Percentiles rank a stretch among this genome's conserved stretches.
Evolutionary conservation across 2,888 invertebrate genomes (phyloP).

Genomic region (Orthonevra nobilis): DNA sequence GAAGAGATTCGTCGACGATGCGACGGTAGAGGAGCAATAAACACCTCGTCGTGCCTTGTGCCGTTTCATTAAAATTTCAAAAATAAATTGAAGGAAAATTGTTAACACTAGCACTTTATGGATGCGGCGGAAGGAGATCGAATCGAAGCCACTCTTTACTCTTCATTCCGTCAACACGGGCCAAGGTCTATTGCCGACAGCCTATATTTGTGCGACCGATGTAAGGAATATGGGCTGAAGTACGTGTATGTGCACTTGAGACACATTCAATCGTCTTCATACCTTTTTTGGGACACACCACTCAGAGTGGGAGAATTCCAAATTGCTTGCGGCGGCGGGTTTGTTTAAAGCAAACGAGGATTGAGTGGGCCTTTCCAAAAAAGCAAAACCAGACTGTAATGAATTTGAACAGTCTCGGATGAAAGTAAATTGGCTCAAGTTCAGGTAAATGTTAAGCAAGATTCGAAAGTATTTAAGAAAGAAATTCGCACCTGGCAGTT

Average conservation of each 20-base stretch:
- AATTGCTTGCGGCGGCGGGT: slow-evolving; percentile 68
- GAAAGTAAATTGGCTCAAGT: slow-evolving; percentile 7
- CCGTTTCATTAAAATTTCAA: slow-evolving; percentile 70
- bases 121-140: slow-evolving; percentile 34
- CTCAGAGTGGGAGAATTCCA: slow-evolving; percentile 50
- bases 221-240: slow-evolving; percentile 9
- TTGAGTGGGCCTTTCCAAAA: slow-evolving; percentile 50
- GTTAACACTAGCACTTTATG: slow-evolving; percentile 63
- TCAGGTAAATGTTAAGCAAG: too few relatives aligned
- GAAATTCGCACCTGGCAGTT: too few relatives aligned
- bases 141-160: slow-evolving; percentile 36
- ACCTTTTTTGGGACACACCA: slow-evolving; percentile 42
- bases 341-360: slow-evolving; percentile 60
- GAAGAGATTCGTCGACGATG: slow-evolving; percentile 4
- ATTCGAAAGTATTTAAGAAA: too few relatives aligned
- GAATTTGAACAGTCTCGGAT: slow-evolving; percentile 11
- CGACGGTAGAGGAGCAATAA: slow-evolving; percentile 51
- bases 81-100: slow-evolving; percentile 70
- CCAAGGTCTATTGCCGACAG: slow-evolving; percentile 24
- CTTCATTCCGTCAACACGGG: slow-evolving; percentile 2
- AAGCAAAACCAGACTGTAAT: slow-evolving; percentile 10
- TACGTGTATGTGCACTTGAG: slow-evolving; percentile 53
- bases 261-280: slow-evolving; percentile 42
- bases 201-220: slow-evolving; percentile 16
- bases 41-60: slow-evolving; percentile 67